Evolutionary conservation across 2,888 invertebrate genomes (phyloP).

Genomic region (Lepidocyrtoides sp.): DNA sequence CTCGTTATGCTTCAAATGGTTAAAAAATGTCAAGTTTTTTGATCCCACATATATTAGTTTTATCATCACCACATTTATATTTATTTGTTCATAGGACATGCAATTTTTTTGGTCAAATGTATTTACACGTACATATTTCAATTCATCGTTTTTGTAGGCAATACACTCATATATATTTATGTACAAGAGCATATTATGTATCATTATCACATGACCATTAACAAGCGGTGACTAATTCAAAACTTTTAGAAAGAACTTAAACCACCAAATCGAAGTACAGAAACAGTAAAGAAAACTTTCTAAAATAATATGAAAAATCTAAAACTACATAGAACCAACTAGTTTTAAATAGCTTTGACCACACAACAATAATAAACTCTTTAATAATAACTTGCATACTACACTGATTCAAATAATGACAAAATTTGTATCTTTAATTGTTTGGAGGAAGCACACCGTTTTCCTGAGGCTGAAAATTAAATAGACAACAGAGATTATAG

Average conservation of each 20-base stretch:
- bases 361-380: not conserved
- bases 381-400: too few species aligned
- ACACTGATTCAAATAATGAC: too few species aligned
- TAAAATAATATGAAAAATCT: not conserved
- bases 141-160: too few species aligned
- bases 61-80: too few species aligned
- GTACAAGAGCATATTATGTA: not conserved
- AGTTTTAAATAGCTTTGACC: too few species aligned
- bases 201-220: conserved; percentile 41
- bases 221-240: conserved; percentile 15
- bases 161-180: too few species aligned
- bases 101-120: too few species aligned
- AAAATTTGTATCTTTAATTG: not conserved
- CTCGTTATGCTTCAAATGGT: too few species aligned
- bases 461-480: not conserved
- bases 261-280: not conserved
- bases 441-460: conserved; percentile 4
- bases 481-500: not conserved
- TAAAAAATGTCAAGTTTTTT: too few species aligned
- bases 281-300: not conserved
- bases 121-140: too few species aligned
- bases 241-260: not conserved
- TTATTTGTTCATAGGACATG: too few species aligned
- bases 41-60: too few species aligned
- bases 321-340: not conserved